Percentiles rank a stretch among this genome's conserved stretches.
Evolutionary conservation across 2,797 vertebrate species (phyloP).

Genomic region (Typhlichthys eigenmanni): DNA sequence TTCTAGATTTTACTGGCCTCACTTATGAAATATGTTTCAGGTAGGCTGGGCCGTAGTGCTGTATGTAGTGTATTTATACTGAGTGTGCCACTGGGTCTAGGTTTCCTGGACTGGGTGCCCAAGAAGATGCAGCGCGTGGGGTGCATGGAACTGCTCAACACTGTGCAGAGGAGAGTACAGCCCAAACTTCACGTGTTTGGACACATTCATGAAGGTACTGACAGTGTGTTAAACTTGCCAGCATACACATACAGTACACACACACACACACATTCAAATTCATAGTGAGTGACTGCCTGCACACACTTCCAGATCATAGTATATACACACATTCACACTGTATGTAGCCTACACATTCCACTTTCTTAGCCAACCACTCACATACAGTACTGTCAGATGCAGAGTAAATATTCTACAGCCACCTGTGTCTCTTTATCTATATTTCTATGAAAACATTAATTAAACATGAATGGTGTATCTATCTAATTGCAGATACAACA

Average conservation of each 20-base stretch:
- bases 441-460: not conserved
- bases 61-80: slow-evolving; percentile 5
- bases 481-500: not conserved
- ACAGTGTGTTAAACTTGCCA: not conserved
- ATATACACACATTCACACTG: too few relatives aligned
- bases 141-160: slow-evolving; percentile 95
- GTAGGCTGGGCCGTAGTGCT: slow-evolving; percentile 6
- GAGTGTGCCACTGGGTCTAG: slow-evolving; percentile 57
- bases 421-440: not conserved
- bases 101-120: slow-evolving; percentile 97
- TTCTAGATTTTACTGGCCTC: too few relatives aligned
- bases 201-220: slow-evolving; percentile 94
- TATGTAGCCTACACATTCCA: too few relatives aligned
- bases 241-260: not conserved
- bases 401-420: not conserved
- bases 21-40: too few relatives aligned
- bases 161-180: slow-evolving; percentile 92
- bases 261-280: not conserved
- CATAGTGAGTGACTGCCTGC: too few relatives aligned
- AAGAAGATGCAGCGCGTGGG: slow-evolving; percentile 97
- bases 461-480: not conserved
- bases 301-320: too few relatives aligned
- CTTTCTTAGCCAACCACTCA: not conserved
- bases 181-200: slow-evolving; percentile 94
- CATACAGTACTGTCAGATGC: not conserved